A percentile compares a stretch with the other conserved stretches of the same genome.
phyloP scores from a whole-genome alignment of 2,113 vertebrate species.

The Zeus faber region DNA sequence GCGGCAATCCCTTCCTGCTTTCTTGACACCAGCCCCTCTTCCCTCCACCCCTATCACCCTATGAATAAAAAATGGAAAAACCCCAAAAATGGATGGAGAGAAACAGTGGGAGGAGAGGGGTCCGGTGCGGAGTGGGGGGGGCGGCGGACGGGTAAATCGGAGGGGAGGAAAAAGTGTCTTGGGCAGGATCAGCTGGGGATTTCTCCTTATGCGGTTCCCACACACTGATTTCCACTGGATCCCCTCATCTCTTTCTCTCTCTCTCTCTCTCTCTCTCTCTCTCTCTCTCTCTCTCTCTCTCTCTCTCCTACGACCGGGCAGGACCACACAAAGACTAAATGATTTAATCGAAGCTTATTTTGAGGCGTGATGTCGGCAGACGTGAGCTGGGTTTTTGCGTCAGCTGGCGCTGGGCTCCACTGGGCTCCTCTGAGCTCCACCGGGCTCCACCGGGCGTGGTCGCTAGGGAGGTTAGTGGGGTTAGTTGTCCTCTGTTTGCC shows the following conservation, averaged over 20 bases:
- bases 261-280: conserved; percentile 38
- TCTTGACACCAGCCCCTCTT: conserved; percentile 66
- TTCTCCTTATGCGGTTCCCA: conserved; percentile 92
- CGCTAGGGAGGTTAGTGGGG: conserved; percentile 14
- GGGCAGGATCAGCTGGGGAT: conserved; percentile 83
- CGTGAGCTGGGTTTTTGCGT: no score
- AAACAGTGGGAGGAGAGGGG: conserved; percentile 47
- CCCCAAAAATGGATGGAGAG: conserved; percentile 80
- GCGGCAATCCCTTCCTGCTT: conserved; percentile 60
- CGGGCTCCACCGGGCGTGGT: no score
- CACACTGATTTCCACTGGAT: conserved; percentile 83
- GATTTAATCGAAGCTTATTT: conserved; percentile 41
- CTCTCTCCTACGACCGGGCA: conserved; percentile 54
- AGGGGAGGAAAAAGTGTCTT: conserved; percentile 73
- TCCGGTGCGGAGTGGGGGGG: conserved; percentile 25
- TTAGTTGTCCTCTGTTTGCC: conserved; percentile 53
- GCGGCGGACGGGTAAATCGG: conserved; percentile 58
- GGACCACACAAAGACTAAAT: conserved; percentile 95
- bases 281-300: no score
- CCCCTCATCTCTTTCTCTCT: conserved; percentile 12
- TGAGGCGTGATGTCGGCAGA: no score
- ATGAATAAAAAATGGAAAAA: conserved; percentile 92
- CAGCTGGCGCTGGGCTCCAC: no score
- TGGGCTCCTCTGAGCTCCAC: no score
- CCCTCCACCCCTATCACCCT: conserved; percentile 71